These are phyloP conservation scores for Gobio gobio DNA, from an alignment of 2,113 vertebrate species.

Conservation along the genomic window DNA sequence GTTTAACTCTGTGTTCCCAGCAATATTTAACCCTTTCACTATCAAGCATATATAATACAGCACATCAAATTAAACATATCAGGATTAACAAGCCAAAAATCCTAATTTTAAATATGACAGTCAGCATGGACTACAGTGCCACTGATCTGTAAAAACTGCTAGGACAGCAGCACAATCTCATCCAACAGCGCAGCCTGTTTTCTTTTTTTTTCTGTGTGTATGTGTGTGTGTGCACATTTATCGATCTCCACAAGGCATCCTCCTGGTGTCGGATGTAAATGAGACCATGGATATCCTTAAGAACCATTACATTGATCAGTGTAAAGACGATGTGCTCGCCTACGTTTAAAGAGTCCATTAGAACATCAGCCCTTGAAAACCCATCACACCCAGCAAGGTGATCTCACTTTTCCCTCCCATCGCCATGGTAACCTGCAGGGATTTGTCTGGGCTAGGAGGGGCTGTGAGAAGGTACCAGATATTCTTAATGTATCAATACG, in stretches of 20 bases:
- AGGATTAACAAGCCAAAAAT: background rate
- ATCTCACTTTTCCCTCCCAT: conserved; percentile 47
- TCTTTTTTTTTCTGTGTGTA: too few relatives aligned
- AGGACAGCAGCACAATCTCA: conserved; percentile 17
- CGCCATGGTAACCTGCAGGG: conserved; percentile 52
- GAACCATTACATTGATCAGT: conserved; percentile 19
- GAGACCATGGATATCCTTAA: conserved; percentile 3
- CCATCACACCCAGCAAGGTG: conserved; percentile 42
- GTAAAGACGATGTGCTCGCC: background rate
- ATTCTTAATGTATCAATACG: background rate
- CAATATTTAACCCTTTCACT: background rate
- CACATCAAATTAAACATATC: background rate
- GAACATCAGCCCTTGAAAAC: conserved; percentile 19
- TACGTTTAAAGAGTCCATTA: conserved; percentile 27
- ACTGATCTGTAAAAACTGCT: background rate
- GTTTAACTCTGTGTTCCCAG: background rate
- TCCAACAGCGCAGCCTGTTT: background rate
- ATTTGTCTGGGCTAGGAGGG: conserved; percentile 29
- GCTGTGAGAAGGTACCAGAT: conserved; percentile 5
- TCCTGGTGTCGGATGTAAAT: conserved; percentile 6
- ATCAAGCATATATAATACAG: background rate
- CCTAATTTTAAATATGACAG: background rate
- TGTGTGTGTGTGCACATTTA: background rate
- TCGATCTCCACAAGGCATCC: background rate
- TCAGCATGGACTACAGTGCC: background rate